A percentile compares a stretch with the other conserved stretches of the same genome.
phyloP scores from a whole-genome alignment of 2,113 vertebrate genomes.

The Speoplatyrhinus poulsoni region DNA sequence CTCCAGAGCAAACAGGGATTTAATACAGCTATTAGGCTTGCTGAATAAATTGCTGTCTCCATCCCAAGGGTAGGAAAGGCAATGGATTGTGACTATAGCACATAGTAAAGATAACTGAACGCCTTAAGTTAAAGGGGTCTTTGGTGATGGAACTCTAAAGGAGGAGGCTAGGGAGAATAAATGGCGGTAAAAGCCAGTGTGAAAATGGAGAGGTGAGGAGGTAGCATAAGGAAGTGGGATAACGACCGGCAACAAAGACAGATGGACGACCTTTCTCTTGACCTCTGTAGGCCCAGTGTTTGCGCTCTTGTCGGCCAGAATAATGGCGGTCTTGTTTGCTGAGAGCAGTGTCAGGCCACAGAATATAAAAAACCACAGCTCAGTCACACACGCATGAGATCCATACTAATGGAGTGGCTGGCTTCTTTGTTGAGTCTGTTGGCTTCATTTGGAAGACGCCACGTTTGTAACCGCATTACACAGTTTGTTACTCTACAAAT shows the following conservation, averaged over 20 bases:
- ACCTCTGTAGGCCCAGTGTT: constrained; percentile 72
- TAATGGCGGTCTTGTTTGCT: constrained; percentile 76
- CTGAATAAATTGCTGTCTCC: constrained; percentile 11
- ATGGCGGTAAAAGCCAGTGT: constrained; percentile 31
- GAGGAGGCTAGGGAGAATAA: constrained; percentile 25
- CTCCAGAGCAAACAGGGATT: constrained; percentile 27
- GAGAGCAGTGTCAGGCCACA: constrained; percentile 69
- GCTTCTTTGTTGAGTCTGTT: constrained; percentile 33
- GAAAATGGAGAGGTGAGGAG: constrained; percentile 54
- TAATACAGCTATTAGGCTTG: constrained; percentile 30
- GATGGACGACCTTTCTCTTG: constrained; percentile 58
- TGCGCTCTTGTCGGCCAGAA: constrained; percentile 74
- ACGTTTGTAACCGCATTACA: constrained; percentile 58
- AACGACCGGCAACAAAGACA: constrained; percentile 51
- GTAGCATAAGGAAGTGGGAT: constrained; percentile 43
- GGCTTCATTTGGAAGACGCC: constrained; percentile 41
- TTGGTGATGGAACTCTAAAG: constrained; percentile 5
- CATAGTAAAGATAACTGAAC: constrained; percentile 14
- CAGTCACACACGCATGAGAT: constrained; percentile 50
- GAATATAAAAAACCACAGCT: constrained; percentile 63
- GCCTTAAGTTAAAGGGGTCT: constrained; percentile 7
- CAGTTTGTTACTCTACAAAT: constrained; percentile 56
- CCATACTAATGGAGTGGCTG: constrained; percentile 67
- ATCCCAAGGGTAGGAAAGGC: constrained; percentile 10
- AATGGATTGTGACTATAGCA: constrained; percentile 12